phyloP scores from a whole-genome alignment of 2,888 invertebrate species.

The Argyresthia albistria region DNA sequence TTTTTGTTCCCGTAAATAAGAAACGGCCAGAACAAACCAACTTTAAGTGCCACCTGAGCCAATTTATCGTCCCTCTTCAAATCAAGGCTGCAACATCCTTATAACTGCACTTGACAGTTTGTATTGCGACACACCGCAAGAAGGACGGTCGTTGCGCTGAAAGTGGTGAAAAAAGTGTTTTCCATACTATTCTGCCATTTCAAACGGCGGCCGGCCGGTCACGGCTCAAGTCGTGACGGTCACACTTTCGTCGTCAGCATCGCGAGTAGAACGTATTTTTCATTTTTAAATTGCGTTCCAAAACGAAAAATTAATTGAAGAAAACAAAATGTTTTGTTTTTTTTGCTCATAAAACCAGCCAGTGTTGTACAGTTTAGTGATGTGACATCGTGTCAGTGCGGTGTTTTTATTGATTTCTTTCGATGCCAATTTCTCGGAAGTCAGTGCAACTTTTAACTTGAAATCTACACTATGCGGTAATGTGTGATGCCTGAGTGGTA shows the following conservation, averaged over 20 bases:
- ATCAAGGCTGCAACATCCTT: neutral
- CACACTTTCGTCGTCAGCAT: constrained; percentile 16
- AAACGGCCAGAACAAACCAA: too few relatives aligned
- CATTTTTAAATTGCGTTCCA: neutral
- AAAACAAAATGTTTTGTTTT: constrained; percentile 3
- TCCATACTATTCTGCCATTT: constrained; percentile 8
- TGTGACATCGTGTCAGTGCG: constrained; percentile 6
- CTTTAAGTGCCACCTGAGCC: too few relatives aligned
- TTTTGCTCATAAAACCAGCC: neutral
- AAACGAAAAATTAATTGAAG: neutral
- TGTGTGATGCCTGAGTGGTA: constrained; percentile 10
- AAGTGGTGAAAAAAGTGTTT: too few relatives aligned
- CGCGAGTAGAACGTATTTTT: constrained; percentile 12
- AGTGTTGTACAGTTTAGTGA: constrained; percentile 3
- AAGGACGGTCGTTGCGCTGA: neutral
- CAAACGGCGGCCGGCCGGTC: neutral
- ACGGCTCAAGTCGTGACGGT: constrained; percentile 7
- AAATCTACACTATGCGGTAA: neutral
- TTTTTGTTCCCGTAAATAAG: too few relatives aligned
- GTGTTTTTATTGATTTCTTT: neutral
- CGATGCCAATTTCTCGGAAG: constrained; percentile 2
- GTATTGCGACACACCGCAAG: neutral
- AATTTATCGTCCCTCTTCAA: too few relatives aligned
- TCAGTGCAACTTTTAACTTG: neutral
- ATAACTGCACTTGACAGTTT: neutral